A percentile compares a stretch with the other conserved stretches of the same genome.
These are phyloP conservation scores for Apomyelois bistriatella DNA, from an alignment of 2,888 invertebrate species.

Conservation along the genomic window DNA sequence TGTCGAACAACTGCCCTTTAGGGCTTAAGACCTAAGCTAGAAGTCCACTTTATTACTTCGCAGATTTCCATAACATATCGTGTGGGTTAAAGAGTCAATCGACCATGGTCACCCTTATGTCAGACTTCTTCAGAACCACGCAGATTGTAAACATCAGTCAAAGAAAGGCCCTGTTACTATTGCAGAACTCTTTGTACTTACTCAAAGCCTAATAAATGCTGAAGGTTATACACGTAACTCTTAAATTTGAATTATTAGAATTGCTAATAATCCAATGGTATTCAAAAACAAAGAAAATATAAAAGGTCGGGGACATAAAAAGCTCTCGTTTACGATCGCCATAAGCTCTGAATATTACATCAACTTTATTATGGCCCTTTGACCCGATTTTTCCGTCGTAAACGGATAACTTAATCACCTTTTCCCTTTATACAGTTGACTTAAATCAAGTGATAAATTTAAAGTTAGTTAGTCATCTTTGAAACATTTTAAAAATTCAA, in stretches of 20 bases:
- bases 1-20: too few relatives aligned
- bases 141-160: too few relatives aligned
- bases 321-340: background rate
- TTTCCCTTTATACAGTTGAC: background rate
- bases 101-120: too few relatives aligned
- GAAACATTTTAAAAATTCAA: background rate
- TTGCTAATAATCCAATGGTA: conserved; percentile 1
- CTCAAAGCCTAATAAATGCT: too few relatives aligned
- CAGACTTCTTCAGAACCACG: too few relatives aligned
- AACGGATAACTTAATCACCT: conserved; percentile 2
- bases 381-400: conserved; percentile 3
- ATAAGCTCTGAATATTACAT: conserved; percentile 4
- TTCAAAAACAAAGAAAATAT: conserved; percentile 1
- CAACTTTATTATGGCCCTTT: background rate
- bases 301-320: conserved; percentile 1
- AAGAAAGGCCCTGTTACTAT: too few relatives aligned
- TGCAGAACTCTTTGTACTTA: too few relatives aligned
- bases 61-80: too few relatives aligned
- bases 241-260: background rate
- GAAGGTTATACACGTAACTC: too few relatives aligned
- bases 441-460: background rate
- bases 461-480: background rate
- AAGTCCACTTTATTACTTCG: too few relatives aligned
- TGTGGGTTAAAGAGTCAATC: too few relatives aligned
- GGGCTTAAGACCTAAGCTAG: too few relatives aligned